Base-by-base conservation (phyloP, 1,140 invertebrate genomes). In the Stegodyphus mimosarum region DNA sequence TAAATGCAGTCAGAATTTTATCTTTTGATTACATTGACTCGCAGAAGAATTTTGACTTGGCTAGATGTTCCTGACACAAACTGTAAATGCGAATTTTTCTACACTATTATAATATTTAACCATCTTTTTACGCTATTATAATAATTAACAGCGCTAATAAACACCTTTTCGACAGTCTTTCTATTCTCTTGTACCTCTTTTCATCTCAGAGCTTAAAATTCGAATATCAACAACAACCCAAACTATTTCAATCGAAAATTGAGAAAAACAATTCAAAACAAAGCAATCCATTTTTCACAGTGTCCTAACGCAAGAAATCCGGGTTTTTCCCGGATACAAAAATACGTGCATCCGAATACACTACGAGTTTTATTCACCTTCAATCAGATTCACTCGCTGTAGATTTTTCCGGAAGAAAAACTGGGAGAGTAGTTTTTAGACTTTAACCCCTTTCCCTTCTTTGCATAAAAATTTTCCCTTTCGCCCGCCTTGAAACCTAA, bases 381-480 rank as follows among this genome's bases (percentile, higher is more conserved):
- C 64, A n/a, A 17, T 17, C 11, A 67, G 17, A 17, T 13, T n/a
- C 17, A 15, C 17, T 17, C 17, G 10, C 64, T 15, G 64, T 15
- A n/a, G 9, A 7, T 67, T 17, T n/a, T 7, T 15, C 64, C 13
- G 64, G 17, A 67, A 67, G n/a, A 67, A n/a, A 67, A 13, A 17
- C 64, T 17, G 55, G 15, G 64, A 67, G 17, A 67, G 64, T 67
- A 67, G 64, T 67, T 67, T 67, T 67, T 67, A 67, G 64, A 67
- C 64, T 67, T 67, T 67, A 67, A 67, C 60, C 72, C 17, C 18
- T 50, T 52, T 13, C 50, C 9, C 13, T 48, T 17, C 74, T 76
- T 64, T 64, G 53, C 74, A 55, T 76, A 63, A 63, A 55, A 76
- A 63, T 63, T 63, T 60, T 53, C 13, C 18, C 55, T 80, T 71